phyloP scores from a whole-genome alignment of 2,113 vertebrate genomes.

The Pitta sordida region DNA sequence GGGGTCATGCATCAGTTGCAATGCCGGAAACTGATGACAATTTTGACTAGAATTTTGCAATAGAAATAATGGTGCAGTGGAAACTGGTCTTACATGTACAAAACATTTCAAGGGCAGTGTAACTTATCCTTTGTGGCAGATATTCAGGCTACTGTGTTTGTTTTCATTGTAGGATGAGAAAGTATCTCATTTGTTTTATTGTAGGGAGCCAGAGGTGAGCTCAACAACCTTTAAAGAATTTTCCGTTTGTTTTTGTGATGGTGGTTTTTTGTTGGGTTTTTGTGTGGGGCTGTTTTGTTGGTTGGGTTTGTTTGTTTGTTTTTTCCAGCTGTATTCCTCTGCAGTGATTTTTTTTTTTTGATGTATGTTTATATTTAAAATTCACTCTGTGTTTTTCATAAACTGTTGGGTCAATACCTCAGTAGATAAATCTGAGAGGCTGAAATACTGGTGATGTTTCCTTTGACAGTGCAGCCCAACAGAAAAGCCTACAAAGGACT shows the following conservation, averaged over 20 bases:
- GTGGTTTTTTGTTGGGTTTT: too few relatives aligned
- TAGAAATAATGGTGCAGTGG: background rate
- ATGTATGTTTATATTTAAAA: background rate
- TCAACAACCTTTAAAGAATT: background rate
- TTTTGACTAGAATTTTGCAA: background rate
- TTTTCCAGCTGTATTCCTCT: background rate
- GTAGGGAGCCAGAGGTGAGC: background rate
- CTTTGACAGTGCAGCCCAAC: background rate
- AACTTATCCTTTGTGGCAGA: background rate
- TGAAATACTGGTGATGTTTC: background rate
- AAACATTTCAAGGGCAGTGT: background rate
- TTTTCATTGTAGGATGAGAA: background rate
- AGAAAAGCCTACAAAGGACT: background rate
- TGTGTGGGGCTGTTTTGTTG: too few relatives aligned
- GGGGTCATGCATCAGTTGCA: background rate
- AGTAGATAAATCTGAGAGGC: background rate
- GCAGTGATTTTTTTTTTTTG: background rate
- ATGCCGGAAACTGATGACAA: background rate
- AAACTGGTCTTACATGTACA: background rate
- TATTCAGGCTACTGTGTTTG: background rate
- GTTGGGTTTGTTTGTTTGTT: background rate
- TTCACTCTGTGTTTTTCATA: background rate
- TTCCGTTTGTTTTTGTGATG: background rate
- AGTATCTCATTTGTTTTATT: background rate
- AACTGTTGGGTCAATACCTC: background rate